phyloP scores from a whole-genome alignment of 2,888 invertebrate species.

The Coelopa pilipes region DNA sequence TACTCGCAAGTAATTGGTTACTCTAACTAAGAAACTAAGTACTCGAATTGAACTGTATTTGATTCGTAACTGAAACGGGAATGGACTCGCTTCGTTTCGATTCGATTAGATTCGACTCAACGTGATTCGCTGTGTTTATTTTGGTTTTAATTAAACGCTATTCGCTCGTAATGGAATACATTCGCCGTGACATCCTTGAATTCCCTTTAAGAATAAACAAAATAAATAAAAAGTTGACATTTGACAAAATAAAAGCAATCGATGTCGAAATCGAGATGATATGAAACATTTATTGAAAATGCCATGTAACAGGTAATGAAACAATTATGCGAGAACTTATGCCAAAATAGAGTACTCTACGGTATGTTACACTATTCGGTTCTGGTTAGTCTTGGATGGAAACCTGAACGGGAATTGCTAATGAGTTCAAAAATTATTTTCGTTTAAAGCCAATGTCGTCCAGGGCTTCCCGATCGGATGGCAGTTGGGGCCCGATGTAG shows the following conservation, averaged over 20 bases:
- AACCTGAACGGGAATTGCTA: background rate
- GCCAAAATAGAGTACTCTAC: no score
- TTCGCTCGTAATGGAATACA: constrained; percentile 73
- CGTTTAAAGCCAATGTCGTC: no score
- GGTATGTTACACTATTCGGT: no score
- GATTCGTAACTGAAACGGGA: background rate
- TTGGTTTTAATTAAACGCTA: constrained; percentile 67
- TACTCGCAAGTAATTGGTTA: constrained; percentile 20
- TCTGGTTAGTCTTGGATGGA: no score
- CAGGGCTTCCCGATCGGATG: no score
- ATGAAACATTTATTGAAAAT: constrained; percentile 19
- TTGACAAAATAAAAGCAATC: constrained; percentile 43
- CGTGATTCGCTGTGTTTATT: background rate
- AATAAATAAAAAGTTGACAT: constrained; percentile 45
- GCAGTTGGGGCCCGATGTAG: no score
- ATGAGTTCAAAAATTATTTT: background rate
- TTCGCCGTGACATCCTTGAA: constrained; percentile 70
- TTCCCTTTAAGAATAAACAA: constrained; percentile 64
- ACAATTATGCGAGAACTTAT: no score
- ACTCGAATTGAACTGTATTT: constrained; percentile 16
- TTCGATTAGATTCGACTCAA: constrained; percentile 9
- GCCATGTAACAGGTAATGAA: no score
- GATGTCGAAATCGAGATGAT: constrained; percentile 43
- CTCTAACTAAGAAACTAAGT: constrained; percentile 13
- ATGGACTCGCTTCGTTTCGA: background rate